Percentiles rank a stretch among this genome's conserved stretches.
These are phyloP conservation scores for Oithona nana DNA, from an alignment of 2,888 invertebrate genomes.

Conservation along the genomic window DNA sequence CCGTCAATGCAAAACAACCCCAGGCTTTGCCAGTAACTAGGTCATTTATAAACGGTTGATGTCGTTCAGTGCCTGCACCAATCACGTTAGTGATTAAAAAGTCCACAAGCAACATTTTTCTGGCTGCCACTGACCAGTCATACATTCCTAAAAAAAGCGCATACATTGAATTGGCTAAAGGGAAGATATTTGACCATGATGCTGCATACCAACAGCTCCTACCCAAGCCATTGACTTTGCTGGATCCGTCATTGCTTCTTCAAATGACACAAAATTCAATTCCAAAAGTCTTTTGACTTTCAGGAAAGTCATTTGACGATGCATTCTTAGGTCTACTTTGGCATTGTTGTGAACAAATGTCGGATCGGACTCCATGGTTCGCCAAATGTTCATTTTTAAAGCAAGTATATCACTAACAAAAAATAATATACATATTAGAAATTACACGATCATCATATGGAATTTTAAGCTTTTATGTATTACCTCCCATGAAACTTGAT, in stretches of 20 bases:
- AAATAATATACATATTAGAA: too few species aligned
- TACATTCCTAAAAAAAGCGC: too few species aligned
- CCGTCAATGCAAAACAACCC: conserved; percentile 71
- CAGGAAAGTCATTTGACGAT: neutral
- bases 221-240: conserved; percentile 25
- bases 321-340: neutral
- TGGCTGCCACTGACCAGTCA: conserved; percentile 28
- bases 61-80: conserved; percentile 32
- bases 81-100: conserved; percentile 26
- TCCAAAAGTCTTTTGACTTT: neutral
- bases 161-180: too few species aligned
- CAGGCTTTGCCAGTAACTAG: conserved; percentile 28
- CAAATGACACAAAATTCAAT: conserved; percentile 18
- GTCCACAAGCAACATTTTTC: conserved; percentile 25
- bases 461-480: too few species aligned
- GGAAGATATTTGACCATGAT: too few species aligned
- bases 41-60: conserved; percentile 26
- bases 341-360: neutral
- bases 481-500: too few species aligned
- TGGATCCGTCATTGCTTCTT: conserved; percentile 25
- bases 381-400: neutral
- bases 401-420: neutral
- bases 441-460: too few species aligned
- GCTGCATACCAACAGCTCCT: conserved; percentile 25
- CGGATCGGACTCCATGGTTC: neutral